phyloP scores from a whole-genome alignment of 2,888 invertebrate species.

The Panzeria rudis region DNA sequence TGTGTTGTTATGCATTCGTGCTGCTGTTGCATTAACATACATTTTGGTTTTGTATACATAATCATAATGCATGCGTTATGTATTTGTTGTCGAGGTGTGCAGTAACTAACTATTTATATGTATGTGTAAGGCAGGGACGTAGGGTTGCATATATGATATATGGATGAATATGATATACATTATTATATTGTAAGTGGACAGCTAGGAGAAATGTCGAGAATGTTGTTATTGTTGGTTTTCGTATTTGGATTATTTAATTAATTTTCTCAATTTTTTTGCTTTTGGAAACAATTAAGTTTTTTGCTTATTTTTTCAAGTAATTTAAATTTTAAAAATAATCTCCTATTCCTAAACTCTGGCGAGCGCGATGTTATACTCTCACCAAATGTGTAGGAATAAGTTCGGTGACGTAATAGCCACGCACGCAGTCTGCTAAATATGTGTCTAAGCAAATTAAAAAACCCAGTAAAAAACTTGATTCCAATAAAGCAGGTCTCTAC shows the following conservation, averaged over 20 bases:
- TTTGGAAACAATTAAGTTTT: too few species aligned
- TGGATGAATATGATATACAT: too few species aligned
- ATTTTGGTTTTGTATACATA: conserved; percentile 76
- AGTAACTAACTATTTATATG: background rate
- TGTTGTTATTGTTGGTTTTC: too few species aligned
- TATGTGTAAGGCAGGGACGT: conserved; percentile 17
- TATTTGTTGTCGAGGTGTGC: conserved; percentile 57
- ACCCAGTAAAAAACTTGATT: conserved; percentile 17
- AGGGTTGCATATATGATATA: too few species aligned
- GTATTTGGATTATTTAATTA: too few species aligned
- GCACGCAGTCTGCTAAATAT: conserved; percentile 45
- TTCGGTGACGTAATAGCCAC: conserved; percentile 30
- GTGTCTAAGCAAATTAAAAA: conserved; percentile 45
- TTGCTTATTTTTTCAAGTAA: too few species aligned
- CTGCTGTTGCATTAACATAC: conserved; percentile 63
- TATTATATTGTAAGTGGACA: too few species aligned
- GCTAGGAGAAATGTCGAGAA: too few species aligned
- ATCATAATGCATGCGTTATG: conserved; percentile 79
- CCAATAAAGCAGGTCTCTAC: background rate
- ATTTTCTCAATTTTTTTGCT: too few species aligned
- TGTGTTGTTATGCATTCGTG: conserved; percentile 6
- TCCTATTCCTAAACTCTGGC: background rate
- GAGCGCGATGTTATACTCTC: background rate
- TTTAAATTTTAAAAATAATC: too few species aligned
- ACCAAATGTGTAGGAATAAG: conserved; percentile 22